Base-by-base conservation (phyloP, 2,113 vertebrate genomes). In the Glaucomys volans region DNA sequence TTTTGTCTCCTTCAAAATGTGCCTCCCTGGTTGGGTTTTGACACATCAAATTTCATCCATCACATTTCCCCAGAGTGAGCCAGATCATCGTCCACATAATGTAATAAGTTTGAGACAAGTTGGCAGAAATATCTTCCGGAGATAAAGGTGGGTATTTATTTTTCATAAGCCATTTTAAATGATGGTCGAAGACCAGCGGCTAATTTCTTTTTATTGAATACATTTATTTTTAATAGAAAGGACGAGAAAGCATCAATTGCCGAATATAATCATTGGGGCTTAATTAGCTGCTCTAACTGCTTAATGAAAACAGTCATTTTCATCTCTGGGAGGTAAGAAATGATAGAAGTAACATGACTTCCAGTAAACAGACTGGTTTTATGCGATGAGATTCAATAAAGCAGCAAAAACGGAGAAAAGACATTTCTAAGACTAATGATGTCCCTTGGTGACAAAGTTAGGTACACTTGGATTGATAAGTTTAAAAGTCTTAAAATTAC, bases 121-220 rank as follows among this genome's bases (percentile, higher is more conserved):
- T 93, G 82, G n/a, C 14, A 96, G 40, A 66, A 79, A 94, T 92
- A 81, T 72, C 67, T 91, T 59, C n/a, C 67, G 82, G 35, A 69
- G 30, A 91, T 75, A 85, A 80, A 92, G 37, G 24, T 87, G 57
- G 40, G 20, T 42, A 32, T 90, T 71, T 87, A 62, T 96, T 97
- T 88, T 79, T 77, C 47, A n/a, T 57, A 17, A 90, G 87, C 66
- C 28, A 93, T 80, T 95, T 87, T 59, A 94, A 95, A 96, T 74
- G 62, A 50, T n/a, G 37, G 47, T 3, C 67, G 87, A 76, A 44
- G 4, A 6, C 12, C 62, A 75, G 35, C 44, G n/a, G 64, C 71
- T 91, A 87, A 93, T 26, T 35, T 9, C 2, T 85, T 96, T 85
- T 66, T 88, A 71, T 76, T 59, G 4, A 79, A 95, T 89, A 66